Base-by-base conservation (phyloP, 2,113 vertebrate species). In the Hoplias malabaricus region DNA sequence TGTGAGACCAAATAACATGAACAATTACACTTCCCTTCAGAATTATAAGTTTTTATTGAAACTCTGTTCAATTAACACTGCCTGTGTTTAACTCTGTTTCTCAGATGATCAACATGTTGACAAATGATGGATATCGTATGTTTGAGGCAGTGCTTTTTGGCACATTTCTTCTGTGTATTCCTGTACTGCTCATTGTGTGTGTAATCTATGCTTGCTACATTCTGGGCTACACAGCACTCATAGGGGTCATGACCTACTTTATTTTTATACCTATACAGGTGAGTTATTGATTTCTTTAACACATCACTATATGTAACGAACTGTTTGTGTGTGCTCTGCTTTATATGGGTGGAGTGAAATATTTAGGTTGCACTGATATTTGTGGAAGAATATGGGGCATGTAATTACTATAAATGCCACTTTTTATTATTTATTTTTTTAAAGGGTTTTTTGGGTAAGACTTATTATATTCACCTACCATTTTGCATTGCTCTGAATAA, bases 81-180 rank as follows among this genome's bases (percentile, higher is more conserved):
- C 33, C 3, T 75, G 27, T 66, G 11, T 81, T 16, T 57, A n/a
- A n/a, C 1, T 77, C 21, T 78, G 12, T 80, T 79, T 82, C 21
- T 25, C 84, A 95, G 95, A 85, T 93, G 70, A 90, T 96, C 78
- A 94, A 93, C 19, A 66, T 93, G 13, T 78, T 95, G 62, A 92
- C 91, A 27, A 92, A 69, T 21, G 94, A 95, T 33, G 90, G 94
- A 16, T 89, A 93, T 80, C 88, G 84, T n/a, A 21, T 95, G 36
- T 94, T 93, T 69, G 94, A 95, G 38, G 90, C 93, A 0, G 86
- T 88, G 25, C 5, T 94, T 67, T 88, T 92, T 66, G 90, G 87
- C 29, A 91, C 90, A 19, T 87, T 94, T 33, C 2, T 87, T 12
- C 27, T 94, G 31, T 83, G 81, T 31, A 56, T 86, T 0, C 94